Evolutionary conservation across 1,140 invertebrate species (phyloP).

Genomic region (Mycetomoellerius zeteki): DNA sequence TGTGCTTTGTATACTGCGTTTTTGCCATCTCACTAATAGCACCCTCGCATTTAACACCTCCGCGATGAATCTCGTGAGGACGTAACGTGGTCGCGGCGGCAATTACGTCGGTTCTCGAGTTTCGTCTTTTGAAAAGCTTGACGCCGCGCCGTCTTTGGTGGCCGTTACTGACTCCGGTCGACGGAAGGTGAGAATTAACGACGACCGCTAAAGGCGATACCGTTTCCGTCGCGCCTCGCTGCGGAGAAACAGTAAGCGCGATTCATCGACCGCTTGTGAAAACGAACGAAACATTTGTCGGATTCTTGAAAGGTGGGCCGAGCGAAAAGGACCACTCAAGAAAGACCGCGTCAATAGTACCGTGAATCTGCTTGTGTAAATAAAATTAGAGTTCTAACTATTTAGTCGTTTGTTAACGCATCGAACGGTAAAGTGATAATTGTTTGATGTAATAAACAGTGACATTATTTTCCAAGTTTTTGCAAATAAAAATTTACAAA

Average conservation of each 20-base stretch:
- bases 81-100: slow-evolving; percentile 50
- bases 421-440: not conserved
- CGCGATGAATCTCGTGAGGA: slow-evolving; percentile 53
- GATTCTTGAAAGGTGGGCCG: slow-evolving; percentile 26
- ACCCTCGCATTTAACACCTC: slow-evolving; percentile 74
- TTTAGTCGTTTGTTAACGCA: not conserved
- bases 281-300: slow-evolving; percentile 50
- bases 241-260: slow-evolving; percentile 72
- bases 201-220: slow-evolving; percentile 74
- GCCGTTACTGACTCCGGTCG: slow-evolving; percentile 36
- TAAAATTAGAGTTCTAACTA: not conserved
- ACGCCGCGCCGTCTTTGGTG: slow-evolving; percentile 51
- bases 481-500: not conserved
- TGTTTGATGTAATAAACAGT: not conserved
- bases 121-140: slow-evolving; percentile 69
- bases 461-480: not conserved
- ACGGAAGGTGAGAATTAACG: slow-evolving; percentile 77
- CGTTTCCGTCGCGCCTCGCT: slow-evolving; percentile 75
- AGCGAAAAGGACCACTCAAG: not conserved
- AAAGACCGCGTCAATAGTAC: not conserved
- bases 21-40: slow-evolving; percentile 31
- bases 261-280: slow-evolving; percentile 71
- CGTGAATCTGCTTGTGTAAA: slow-evolving; percentile 4
- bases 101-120: slow-evolving; percentile 70
- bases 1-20: not conserved